Percentiles rank a stretch among this genome's conserved stretches.
These are phyloP conservation scores for Hydroisotoma schaefferi DNA, from an alignment of 2,888 invertebrate species.

Conservation along the genomic window DNA sequence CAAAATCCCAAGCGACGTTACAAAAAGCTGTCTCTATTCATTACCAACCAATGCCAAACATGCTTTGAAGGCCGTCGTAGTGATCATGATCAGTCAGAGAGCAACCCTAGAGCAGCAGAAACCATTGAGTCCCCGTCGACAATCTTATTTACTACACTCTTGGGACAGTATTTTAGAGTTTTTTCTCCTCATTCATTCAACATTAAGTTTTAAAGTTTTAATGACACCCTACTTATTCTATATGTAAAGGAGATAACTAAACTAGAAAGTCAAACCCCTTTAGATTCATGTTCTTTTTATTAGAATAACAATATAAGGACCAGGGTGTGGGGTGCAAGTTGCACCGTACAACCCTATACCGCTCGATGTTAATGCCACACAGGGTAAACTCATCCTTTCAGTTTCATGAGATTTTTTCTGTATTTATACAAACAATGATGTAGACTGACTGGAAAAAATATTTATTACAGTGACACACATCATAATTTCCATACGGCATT, in stretches of 20 bases:
- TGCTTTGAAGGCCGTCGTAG: no score
- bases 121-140: slow-evolving; percentile 24
- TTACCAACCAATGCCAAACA: no score
- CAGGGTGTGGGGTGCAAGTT: slow-evolving; percentile 1
- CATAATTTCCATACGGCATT: slow-evolving; percentile 7
- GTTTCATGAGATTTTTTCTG: not conserved
- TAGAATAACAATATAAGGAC: not conserved
- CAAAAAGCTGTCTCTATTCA: no score
- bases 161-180: slow-evolving; percentile 29
- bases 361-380: no score
- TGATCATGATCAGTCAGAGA: no score
- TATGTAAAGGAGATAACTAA: not conserved
- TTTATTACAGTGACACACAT: slow-evolving; percentile 3
- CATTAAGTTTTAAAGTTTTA: not conserved
- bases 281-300: not conserved
- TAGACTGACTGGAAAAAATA: not conserved
- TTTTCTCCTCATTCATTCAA: not conserved
- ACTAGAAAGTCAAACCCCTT: slow-evolving; percentile 4
- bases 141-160: slow-evolving; percentile 35
- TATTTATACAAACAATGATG: not conserved
- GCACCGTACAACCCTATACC: no score
- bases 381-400: not conserved
- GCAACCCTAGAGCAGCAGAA: no score
- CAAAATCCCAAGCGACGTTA: no score
- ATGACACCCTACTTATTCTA: not conserved